A percentile compares a stretch with the other conserved stretches of the same genome.
Evolutionary conservation across 64 coral and sea anemone genomes (phyloP).

Genomic region (Platygyra sinensis): DNA sequence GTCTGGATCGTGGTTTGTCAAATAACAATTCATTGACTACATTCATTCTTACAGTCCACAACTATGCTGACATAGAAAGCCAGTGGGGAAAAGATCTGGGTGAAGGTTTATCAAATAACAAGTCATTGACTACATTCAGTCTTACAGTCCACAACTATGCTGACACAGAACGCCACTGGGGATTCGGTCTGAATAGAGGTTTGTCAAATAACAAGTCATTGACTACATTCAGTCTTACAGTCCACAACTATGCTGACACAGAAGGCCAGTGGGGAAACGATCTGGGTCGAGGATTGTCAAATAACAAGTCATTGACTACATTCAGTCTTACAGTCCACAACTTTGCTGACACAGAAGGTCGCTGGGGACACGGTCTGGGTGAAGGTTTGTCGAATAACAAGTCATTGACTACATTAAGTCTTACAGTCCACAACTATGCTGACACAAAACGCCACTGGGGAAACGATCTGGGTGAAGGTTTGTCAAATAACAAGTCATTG

Average conservation of each 20-base stretch:
- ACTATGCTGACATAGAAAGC: too few species aligned
- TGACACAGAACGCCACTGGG: neutral
- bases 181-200: too few species aligned
- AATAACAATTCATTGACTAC: neutral
- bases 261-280: too few species aligned
- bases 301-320: neutral
- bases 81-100: neutral
- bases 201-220: too few species aligned
- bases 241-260: too few species aligned
- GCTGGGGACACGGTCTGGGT: neutral
- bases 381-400: neutral
- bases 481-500: too few species aligned
- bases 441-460: too few species aligned
- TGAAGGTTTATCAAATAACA: neutral
- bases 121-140: neutral
- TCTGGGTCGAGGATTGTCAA: too few species aligned
- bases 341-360: neutral
- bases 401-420: neutral
- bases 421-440: neutral
- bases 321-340: conserved; percentile 11
- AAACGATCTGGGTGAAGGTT: too few species aligned
- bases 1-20: neutral
- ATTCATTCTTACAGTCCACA: neutral
- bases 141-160: neutral
- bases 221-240: too few species aligned